A percentile compares a stretch with the other conserved stretches of the same genome.
These are phyloP conservation scores for Drosophila neonasuta DNA, from an alignment of 2,888 invertebrate genomes.

Conservation along the genomic window DNA sequence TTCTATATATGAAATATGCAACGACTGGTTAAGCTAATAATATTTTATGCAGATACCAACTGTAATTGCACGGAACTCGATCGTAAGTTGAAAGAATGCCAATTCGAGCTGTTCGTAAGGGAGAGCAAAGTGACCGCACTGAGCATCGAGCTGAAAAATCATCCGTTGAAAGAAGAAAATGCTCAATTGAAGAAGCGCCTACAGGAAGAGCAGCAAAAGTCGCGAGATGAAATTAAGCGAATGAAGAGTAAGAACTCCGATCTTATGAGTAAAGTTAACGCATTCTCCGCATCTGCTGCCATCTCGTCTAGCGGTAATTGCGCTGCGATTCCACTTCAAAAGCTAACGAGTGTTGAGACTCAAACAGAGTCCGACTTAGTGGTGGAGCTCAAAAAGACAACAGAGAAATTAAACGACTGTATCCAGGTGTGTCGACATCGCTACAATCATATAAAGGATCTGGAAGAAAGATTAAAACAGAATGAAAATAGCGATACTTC, in stretches of 20 bases:
- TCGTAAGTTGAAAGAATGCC: conserved; percentile 72
- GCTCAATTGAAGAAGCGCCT: conserved; percentile 72
- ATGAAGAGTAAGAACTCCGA: conserved; percentile 66
- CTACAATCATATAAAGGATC: conserved; percentile 61
- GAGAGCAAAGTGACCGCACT: conserved; percentile 78
- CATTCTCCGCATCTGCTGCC: conserved; percentile 26
- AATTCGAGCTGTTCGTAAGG: conserved; percentile 71
- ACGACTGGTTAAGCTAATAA: background rate
- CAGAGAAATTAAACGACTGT: conserved; percentile 71
- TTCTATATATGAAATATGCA: background rate
- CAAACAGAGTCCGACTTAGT: conserved; percentile 70
- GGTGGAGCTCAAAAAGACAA: conserved; percentile 52
- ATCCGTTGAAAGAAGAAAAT: conserved; percentile 79
- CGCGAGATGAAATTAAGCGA: conserved; percentile 71
- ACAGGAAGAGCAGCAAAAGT: conserved; percentile 72
- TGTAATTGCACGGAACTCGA: conserved; percentile 75
- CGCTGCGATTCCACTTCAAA: background rate
- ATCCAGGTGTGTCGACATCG: conserved; percentile 74
- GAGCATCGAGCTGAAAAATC: conserved; percentile 74
- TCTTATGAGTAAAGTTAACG: conserved; percentile 40
- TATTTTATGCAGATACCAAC: conserved; percentile 50
- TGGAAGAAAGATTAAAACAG: conserved; percentile 64
- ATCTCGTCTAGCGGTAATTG: background rate
- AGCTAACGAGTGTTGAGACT: conserved; percentile 29
- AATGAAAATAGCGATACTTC: conserved; percentile 57